A percentile compares a stretch with the other conserved stretches of the same genome.
Conservation (phyloP, 2,113 vertebrate genomes). For the Pelusios castaneus region DNA sequence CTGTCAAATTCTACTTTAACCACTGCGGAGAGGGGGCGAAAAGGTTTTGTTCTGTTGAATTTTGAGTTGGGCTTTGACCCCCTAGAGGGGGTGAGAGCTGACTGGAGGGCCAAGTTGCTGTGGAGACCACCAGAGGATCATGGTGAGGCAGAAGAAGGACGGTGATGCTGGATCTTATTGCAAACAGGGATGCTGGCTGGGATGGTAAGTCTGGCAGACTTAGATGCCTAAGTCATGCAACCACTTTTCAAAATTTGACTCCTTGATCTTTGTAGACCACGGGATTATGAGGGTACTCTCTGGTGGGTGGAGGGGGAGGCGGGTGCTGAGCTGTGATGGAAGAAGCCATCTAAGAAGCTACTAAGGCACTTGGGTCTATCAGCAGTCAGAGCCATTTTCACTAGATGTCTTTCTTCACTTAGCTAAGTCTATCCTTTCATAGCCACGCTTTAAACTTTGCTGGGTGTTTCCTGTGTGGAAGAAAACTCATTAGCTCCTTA, state of each 20-base stretch:
- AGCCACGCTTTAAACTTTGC: neutral
- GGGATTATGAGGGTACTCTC: neutral
- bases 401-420: too few species aligned
- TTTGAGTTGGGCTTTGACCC: neutral
- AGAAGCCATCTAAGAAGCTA: too few species aligned
- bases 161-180: neutral
- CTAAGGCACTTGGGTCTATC: too few species aligned
- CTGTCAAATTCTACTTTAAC: too few species aligned
- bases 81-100: neutral
- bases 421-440: neutral
- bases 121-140: too few species aligned
- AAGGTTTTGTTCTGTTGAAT: neutral
- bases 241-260: neutral
- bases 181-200: neutral
- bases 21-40: too few species aligned
- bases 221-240: neutral
- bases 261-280: neutral
- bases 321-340: neutral
- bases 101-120: neutral
- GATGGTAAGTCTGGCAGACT: neutral
- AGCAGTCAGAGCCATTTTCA: neutral
- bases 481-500: neutral
- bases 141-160: neutral
- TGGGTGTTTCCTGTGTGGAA: neutral
- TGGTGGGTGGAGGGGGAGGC: too few species aligned